Conservation (phyloP, 2,888 invertebrate genomes). For the Fissipunctia ypsillon region DNA sequence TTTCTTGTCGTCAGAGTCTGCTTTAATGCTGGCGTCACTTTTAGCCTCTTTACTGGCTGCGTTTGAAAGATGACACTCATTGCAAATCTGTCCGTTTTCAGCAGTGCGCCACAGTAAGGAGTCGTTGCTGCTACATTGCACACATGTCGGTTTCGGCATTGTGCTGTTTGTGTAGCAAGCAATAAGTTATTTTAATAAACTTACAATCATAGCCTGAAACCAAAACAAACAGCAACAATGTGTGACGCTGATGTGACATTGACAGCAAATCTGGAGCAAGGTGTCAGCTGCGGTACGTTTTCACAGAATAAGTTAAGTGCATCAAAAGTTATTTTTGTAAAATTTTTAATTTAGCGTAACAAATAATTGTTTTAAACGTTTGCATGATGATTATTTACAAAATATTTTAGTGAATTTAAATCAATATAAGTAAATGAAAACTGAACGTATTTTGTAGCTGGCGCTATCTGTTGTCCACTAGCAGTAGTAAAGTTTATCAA, state of each 20-base stretch:
- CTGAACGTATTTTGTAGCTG: not conserved
- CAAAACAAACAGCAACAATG: constrained; percentile 39
- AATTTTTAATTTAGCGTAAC: not conserved
- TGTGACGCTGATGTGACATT: constrained; percentile 27
- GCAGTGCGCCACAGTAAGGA: constrained; percentile 94
- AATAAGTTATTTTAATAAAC: constrained; percentile 11
- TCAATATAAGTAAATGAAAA: too few species aligned
- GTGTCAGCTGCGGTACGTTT: constrained; percentile 8
- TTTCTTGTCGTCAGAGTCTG: constrained; percentile 78
- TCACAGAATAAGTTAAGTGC: not conserved
- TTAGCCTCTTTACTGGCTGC: constrained; percentile 79
- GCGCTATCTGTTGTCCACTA: constrained; percentile 37
- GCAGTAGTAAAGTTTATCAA: not conserved
- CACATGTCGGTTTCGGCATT: constrained; percentile 92
- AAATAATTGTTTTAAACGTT: not conserved
- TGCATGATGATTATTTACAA: not conserved
- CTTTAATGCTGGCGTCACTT: constrained; percentile 73
- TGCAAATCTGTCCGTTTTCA: constrained; percentile 94
- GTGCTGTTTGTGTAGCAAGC: constrained; percentile 61
- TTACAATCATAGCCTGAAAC: not conserved
- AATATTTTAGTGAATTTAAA: not conserved
- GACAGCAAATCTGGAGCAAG: not conserved
- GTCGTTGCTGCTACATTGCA: constrained; percentile 93
- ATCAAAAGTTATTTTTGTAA: not conserved
- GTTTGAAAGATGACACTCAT: constrained; percentile 92